Conservation (phyloP, 2,113 vertebrate genomes). For the Salvelinus alpinus region DNA sequence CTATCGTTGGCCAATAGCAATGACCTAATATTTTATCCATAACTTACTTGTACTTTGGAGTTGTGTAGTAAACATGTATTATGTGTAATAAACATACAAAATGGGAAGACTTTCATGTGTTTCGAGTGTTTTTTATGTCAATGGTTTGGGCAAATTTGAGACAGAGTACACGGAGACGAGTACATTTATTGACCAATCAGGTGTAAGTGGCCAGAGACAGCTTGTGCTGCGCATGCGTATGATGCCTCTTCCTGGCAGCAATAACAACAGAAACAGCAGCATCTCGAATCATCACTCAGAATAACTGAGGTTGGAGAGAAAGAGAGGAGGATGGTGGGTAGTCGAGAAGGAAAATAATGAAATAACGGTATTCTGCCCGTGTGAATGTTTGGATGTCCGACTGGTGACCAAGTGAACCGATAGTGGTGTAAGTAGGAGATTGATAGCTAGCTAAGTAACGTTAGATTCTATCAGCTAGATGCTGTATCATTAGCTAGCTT, state of each 20-base stretch:
- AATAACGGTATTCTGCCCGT: slow-evolving; percentile 39
- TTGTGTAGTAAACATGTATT: no score
- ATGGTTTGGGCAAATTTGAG: no score
- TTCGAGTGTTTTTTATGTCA: no score
- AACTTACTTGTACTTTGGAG: no score
- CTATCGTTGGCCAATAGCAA: no score
- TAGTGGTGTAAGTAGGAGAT: slow-evolving; percentile 37
- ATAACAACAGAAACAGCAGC: slow-evolving; percentile 58
- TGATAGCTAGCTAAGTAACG: background rate
- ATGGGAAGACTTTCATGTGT: no score
- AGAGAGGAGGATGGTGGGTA: slow-evolving; percentile 53
- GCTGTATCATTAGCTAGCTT: slow-evolving; percentile 42
- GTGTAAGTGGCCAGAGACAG: slow-evolving; percentile 31
- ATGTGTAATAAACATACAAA: no score
- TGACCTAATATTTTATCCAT: no score
- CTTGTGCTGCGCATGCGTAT: slow-evolving; percentile 46
- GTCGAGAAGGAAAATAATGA: slow-evolving; percentile 37
- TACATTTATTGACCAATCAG: slow-evolving; percentile 47
- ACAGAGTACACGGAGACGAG: background rate
- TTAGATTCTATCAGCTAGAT: slow-evolving; percentile 2
- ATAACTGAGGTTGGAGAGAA: background rate
- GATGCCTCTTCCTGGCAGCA: slow-evolving; percentile 40
- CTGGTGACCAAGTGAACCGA: slow-evolving; percentile 48
- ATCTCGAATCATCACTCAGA: slow-evolving; percentile 26
- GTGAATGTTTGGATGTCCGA: slow-evolving; percentile 32